Evolutionary conservation across 2,113 vertebrate genomes (phyloP).

Genomic region (Alethe diademata): DNA sequence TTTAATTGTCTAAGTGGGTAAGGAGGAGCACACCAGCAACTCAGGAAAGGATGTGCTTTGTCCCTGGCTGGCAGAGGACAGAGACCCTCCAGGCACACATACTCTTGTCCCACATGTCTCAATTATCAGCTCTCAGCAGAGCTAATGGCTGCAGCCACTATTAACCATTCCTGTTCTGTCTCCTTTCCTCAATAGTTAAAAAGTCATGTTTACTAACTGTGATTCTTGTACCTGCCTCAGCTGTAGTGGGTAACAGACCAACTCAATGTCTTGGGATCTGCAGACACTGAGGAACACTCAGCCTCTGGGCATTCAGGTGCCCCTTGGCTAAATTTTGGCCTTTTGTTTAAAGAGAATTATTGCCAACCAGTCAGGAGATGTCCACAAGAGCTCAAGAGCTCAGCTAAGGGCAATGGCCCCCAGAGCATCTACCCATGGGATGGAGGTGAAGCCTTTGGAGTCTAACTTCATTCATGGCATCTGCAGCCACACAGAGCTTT

Average conservation of each 20-base stretch:
- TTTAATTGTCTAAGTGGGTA: neutral
- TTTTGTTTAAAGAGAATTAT: neutral
- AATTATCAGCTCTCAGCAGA: neutral
- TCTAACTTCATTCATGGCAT: neutral
- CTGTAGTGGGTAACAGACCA: neutral
- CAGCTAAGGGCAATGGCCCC: neutral
- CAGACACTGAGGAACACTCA: neutral
- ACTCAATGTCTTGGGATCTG: neutral
- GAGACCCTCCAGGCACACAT: neutral
- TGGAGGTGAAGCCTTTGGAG: neutral
- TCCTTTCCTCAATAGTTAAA: neutral
- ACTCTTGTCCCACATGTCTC: neutral
- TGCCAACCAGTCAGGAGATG: neutral
- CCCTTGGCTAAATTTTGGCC: neutral
- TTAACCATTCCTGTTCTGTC: neutral
- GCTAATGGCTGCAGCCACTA: neutral
- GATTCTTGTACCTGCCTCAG: neutral
- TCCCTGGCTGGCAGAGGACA: neutral
- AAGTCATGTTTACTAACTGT: neutral
- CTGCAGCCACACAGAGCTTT: neutral
- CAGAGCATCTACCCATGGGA: fast-evolving
- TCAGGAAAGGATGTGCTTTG: neutral
- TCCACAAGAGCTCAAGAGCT: neutral
- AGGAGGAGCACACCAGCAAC: neutral
- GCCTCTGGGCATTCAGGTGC: neutral